Evolutionary conservation across 1,140 invertebrate genomes (phyloP).

Genomic region (Scaptomyza graminum): DNA sequence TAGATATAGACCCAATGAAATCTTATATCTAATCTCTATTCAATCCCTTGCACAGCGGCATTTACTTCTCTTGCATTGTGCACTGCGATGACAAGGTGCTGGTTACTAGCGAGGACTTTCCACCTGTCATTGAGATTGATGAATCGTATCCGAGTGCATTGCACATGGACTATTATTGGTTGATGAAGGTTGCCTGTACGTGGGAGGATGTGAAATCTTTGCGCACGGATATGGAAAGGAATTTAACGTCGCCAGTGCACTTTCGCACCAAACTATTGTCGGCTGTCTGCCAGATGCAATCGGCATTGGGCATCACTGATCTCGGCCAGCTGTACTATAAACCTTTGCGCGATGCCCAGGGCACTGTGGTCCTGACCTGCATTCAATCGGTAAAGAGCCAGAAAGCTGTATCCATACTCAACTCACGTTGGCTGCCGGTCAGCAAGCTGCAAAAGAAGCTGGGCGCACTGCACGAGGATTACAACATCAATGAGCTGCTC

Average conservation of each 20-base stretch:
- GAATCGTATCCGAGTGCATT: slow-evolving; percentile 96
- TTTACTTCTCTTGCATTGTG: slow-evolving; percentile 95
- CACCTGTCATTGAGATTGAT: slow-evolving; percentile 98
- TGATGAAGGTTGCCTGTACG: slow-evolving; percentile 98
- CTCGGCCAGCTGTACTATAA: slow-evolving; percentile 96
- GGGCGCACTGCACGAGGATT: slow-evolving; percentile 87
- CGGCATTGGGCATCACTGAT: slow-evolving; percentile 92
- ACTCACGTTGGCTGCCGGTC: slow-evolving; percentile 94
- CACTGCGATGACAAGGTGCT: slow-evolving; percentile 97
- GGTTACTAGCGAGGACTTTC: slow-evolving; percentile 97
- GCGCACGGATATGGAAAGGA: slow-evolving; percentile 96
- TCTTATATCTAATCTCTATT: neutral
- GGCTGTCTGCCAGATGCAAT: slow-evolving; percentile 96
- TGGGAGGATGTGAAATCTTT: slow-evolving; percentile 98
- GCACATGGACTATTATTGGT: slow-evolving; percentile 97
- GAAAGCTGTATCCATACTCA: slow-evolving; percentile 92
- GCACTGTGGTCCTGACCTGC: slow-evolving; percentile 95
- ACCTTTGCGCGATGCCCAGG: slow-evolving; percentile 93
- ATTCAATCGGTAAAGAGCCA: slow-evolving; percentile 93
- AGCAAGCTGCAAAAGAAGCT: slow-evolving; percentile 88
- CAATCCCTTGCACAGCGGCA: slow-evolving; percentile 86
- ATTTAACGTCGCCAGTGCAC: slow-evolving; percentile 93
- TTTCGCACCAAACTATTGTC: slow-evolving; percentile 96
- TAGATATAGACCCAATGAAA: neutral
- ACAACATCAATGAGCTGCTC: slow-evolving; percentile 91